These are phyloP conservation scores for Albula goreensis DNA, from an alignment of 2,113 vertebrate species.

Conservation along the genomic window DNA sequence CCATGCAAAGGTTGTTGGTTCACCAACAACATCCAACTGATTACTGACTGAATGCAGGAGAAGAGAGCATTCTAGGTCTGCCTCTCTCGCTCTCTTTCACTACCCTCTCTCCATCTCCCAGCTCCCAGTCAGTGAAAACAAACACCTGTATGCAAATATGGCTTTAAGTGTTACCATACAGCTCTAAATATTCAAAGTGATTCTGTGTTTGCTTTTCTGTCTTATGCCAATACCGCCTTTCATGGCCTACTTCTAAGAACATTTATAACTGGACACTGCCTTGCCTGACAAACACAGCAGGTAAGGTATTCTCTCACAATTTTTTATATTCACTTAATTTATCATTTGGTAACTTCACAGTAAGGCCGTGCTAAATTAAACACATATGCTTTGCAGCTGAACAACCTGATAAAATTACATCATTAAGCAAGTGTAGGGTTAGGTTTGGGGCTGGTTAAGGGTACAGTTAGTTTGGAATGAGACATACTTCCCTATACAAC, in stretches of 20 bases:
- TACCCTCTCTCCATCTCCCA: not conserved
- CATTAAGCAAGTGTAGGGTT: not conserved
- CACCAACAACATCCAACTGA: not conserved
- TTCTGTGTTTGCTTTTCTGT: conserved; percentile 1
- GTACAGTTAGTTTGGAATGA: too few species aligned
- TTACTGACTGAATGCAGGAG: not conserved
- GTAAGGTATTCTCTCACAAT: not conserved
- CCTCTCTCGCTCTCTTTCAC: not conserved
- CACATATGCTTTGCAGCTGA: not conserved
- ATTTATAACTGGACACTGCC: not conserved
- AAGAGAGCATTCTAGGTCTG: not conserved
- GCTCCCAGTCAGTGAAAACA: not conserved
- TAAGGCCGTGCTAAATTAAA: not conserved
- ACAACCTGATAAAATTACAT: not conserved
- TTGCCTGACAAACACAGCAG: conserved; percentile 27
- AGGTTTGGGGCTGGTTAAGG: too few species aligned
- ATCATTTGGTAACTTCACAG: not conserved
- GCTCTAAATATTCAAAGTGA: not conserved
- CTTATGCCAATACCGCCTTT: not conserved
- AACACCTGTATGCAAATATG: conserved; percentile 10
- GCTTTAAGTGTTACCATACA: not conserved
- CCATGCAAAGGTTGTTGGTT: not conserved
- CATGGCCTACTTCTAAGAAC: not conserved
- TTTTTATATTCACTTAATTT: not conserved
- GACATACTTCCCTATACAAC: not conserved